phyloP scores from a whole-genome alignment of 1,140 invertebrate species.

The Hycleus phaleratus region DNA sequence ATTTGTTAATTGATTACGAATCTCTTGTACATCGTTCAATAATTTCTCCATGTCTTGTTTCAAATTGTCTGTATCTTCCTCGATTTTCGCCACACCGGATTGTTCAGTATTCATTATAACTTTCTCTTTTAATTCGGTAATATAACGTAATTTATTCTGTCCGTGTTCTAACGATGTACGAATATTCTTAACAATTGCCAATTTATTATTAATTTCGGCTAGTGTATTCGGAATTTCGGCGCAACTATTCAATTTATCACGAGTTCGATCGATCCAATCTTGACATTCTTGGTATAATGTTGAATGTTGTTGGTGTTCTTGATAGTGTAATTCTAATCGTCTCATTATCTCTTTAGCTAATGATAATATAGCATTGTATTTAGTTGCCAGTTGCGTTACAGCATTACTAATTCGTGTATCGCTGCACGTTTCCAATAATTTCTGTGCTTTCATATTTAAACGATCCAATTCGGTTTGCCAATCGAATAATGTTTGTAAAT shows the following conservation, averaged over 20 bases:
- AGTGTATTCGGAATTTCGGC: slow-evolving; percentile 66
- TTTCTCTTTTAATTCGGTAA: slow-evolving; percentile 84
- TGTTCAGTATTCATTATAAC: slow-evolving; percentile 88
- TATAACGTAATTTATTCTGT: slow-evolving; percentile 82
- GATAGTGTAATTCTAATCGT: slow-evolving; percentile 80
- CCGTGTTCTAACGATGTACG: slow-evolving; percentile 82
- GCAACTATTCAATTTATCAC: slow-evolving; percentile 74
- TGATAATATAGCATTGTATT: slow-evolving; percentile 87
- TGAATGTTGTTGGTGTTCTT: slow-evolving; percentile 85
- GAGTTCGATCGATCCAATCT: slow-evolving; percentile 81
- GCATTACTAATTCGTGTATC: slow-evolving; percentile 90
- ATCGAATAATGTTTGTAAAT: slow-evolving; percentile 84
- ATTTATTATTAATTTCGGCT: slow-evolving; percentile 72
- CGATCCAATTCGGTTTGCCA: slow-evolving; percentile 89
- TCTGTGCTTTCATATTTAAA: slow-evolving; percentile 86
- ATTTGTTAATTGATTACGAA: slow-evolving; percentile 61
- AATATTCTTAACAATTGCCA: slow-evolving; percentile 75
- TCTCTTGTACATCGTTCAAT: slow-evolving; percentile 69
- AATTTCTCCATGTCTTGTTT: slow-evolving; percentile 83
- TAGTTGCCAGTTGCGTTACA: slow-evolving; percentile 87
- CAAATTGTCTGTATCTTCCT: slow-evolving; percentile 81
- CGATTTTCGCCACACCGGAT: slow-evolving; percentile 73
- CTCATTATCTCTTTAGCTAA: slow-evolving; percentile 90
- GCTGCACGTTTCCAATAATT: slow-evolving; percentile 81
- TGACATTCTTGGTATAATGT: slow-evolving; percentile 84